Conservation (phyloP, 2,113 vertebrate species). For the Cercocebus atys region DNA sequence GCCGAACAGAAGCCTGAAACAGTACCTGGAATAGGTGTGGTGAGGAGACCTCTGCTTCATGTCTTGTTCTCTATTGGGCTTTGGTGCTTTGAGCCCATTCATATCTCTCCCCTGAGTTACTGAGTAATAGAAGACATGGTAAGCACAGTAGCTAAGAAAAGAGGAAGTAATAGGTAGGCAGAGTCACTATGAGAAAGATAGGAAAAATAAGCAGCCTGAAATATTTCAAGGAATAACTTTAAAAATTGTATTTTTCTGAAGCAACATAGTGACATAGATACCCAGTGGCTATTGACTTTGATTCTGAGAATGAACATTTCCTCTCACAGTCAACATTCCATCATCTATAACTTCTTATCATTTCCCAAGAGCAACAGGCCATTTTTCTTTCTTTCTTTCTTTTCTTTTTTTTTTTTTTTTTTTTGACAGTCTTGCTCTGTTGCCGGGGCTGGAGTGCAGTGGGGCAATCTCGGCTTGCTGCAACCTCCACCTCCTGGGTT, state of each 20-base stretch:
- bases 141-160: neutral
- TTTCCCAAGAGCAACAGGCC: neutral
- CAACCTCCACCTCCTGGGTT: no score
- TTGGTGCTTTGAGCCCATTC: neutral
- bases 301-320: neutral
- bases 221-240: neutral
- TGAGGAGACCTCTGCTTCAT: rapidly evolving
- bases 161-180: neutral
- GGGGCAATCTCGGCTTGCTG: rapidly evolving
- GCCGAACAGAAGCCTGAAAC: neutral
- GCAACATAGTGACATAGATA: neutral
- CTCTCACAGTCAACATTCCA: neutral
- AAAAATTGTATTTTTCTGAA: neutral
- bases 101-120: neutral
- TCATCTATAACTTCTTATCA: neutral
- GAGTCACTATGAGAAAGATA: neutral
- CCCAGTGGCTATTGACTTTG: neutral
- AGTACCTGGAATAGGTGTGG: rapidly evolving
- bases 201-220: neutral
- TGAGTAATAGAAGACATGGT: neutral
- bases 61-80: neutral
- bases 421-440: no score
- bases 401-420: no score
- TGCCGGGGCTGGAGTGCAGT: no score
- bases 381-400: neutral